Percentiles rank a stretch among this genome's conserved stretches.
Conservation (phyloP, 1,140 invertebrate genomes). For the Megathymus violae region DNA sequence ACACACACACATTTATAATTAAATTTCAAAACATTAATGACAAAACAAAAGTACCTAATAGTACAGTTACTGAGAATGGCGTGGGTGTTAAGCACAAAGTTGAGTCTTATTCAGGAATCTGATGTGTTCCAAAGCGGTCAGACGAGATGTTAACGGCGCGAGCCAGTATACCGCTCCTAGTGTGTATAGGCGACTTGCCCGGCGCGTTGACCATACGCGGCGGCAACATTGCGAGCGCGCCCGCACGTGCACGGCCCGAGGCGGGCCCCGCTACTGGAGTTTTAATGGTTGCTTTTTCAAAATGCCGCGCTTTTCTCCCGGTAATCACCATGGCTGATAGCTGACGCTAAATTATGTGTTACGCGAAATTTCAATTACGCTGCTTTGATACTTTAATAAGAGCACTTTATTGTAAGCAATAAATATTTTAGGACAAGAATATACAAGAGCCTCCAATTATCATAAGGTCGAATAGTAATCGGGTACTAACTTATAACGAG, state of each 20-base stretch:
- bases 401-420: background rate
- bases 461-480: too few relatives aligned
- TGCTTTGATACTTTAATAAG: background rate
- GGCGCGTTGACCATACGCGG: conserved; percentile 36
- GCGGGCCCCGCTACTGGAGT: conserved; percentile 74
- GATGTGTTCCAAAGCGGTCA: conserved; percentile 64
- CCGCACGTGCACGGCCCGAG: conserved; percentile 68
- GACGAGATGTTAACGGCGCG: conserved; percentile 59
- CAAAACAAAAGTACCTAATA: conserved; percentile 36
- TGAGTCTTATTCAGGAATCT: conserved; percentile 46
- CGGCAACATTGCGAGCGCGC: conserved; percentile 51
- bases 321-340: conserved; percentile 40
- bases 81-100: conserved; percentile 41
- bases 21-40: too few relatives aligned
- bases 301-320: conserved; percentile 49
- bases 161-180: conserved; percentile 33
- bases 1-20: conserved; percentile 12
- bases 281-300: conserved; percentile 65
- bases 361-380: conserved; percentile 6
- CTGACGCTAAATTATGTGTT: conserved; percentile 32
- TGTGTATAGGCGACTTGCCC: conserved; percentile 37
- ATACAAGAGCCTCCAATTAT: too few relatives aligned
- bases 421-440: too few relatives aligned
- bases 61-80: conserved; percentile 38
- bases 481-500: too few relatives aligned